Evolutionary conservation across 2,113 vertebrate genomes (phyloP), one percentile per base, ranked within the genome.

Genomic region (Nesospiza acunhae): DNA sequence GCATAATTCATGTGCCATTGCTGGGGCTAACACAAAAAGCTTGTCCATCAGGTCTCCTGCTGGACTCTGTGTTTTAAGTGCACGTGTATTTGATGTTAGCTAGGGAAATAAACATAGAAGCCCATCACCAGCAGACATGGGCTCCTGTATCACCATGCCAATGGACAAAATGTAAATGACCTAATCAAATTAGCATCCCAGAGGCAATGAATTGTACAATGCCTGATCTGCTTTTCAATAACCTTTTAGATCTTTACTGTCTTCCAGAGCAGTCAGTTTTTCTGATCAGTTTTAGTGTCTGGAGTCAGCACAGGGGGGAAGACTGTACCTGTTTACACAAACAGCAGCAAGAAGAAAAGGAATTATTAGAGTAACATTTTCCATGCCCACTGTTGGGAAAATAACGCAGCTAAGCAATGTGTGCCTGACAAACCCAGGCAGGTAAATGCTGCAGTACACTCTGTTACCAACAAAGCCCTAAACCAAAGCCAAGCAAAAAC

Each of bases 201-300:
- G 64, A 86, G 66, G 66, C 49, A 64, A 5, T 77, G 30, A 96
- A 16, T 58, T 78, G 28, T 52, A 52, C 27, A 74, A 33, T 77
- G 55, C 33, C 33, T 77, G 30, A 59, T 90, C 41, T 88, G 60
- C 35, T 74, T 67, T 80, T 90, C 72, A 81, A 6, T 90, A 75
- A 81, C 63, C 41, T 96, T 92, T 83, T 84, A 83, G 81, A 66
- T 83, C 44, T 88, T 90, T 63, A n/a, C 68, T 64, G 68, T 86
- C 63, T 78, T 88, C 47, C 35, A 93, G 85, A 91, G 24, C 39
- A 80, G 50, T 90, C 44, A 78, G 2, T 84, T 93, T 85, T 77
- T 84, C 87, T 84, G 31, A 49, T 94, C 27, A 49, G 20, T 88
- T 93, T 86, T 86, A 58, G 31, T 83, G 35, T 64, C 60, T 87